Evolutionary conservation across 2,888 invertebrate genomes (phyloP).

Genomic region (Mythimna loreyi): DNA sequence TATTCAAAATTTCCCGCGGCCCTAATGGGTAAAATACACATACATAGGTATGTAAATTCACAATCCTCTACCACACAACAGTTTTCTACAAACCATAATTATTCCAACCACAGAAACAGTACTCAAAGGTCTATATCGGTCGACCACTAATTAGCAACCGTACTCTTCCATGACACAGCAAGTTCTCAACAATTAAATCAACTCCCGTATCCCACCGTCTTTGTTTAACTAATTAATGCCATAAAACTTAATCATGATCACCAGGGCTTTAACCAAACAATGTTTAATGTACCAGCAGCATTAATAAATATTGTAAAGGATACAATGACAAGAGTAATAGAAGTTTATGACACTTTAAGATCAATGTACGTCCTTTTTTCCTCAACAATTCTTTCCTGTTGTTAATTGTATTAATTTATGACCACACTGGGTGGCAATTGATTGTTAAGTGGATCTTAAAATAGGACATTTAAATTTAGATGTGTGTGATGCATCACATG

Average conservation of each 20-base stretch:
- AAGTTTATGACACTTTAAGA: conserved; percentile 70
- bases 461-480: conserved; percentile 69
- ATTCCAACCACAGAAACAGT: conserved; percentile 12
- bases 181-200: conserved; percentile 42
- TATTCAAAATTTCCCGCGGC: too few relatives aligned
- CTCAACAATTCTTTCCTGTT: conserved; percentile 63
- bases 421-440: conserved; percentile 83
- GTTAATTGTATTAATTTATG: conserved; percentile 86
- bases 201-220: conserved; percentile 58
- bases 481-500: conserved; percentile 18
- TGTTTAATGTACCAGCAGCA: conserved; percentile 54
- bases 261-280: conserved; percentile 53
- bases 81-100: not conserved
- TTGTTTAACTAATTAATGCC: conserved; percentile 62
- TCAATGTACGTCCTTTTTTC: conserved; percentile 51
- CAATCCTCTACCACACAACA: not conserved
- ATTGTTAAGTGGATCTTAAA: conserved; percentile 71
- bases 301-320: conserved; percentile 62
- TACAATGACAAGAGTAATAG: conserved; percentile 62
- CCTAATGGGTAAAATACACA: not conserved
- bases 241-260: conserved; percentile 53
- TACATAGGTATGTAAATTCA: not conserved
- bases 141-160: conserved; percentile 41
- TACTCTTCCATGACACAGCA: conserved; percentile 22
- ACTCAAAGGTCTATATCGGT: conserved; percentile 9